Conservation (phyloP, 1,140 invertebrate species). For the Stratiolaelaps scimitus region DNA sequence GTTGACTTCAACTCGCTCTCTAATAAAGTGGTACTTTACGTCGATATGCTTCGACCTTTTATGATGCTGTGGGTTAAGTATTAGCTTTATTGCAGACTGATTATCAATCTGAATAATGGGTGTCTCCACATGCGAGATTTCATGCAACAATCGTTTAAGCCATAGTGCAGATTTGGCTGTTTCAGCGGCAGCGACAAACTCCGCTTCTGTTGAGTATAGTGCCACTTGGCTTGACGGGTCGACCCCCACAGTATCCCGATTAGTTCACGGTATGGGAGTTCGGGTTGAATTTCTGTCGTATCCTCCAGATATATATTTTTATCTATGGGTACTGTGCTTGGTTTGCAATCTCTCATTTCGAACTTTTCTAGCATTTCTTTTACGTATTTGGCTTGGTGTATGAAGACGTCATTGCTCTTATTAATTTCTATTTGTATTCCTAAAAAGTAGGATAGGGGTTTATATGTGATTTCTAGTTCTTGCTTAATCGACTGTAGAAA, state of each 20-base stretch:
- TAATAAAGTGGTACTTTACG: slow-evolving; percentile 40
- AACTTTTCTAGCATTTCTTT: too few relatives aligned
- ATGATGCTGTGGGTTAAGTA: slow-evolving; percentile 40
- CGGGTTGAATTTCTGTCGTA: neutral
- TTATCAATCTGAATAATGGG: too few relatives aligned
- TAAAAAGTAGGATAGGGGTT: too few relatives aligned
- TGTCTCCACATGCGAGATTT: too few relatives aligned
- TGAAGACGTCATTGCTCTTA: neutral
- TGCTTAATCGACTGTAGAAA: neutral
- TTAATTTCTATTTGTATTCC: too few relatives aligned
- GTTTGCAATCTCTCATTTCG: too few relatives aligned
- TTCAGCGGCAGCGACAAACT: slow-evolving; percentile 41
- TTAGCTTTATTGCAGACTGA: slow-evolving; percentile 38
- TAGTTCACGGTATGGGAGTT: neutral
- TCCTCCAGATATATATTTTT: neutral
- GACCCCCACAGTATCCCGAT: slow-evolving; percentile 29
- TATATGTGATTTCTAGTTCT: neutral
- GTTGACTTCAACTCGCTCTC: slow-evolving; percentile 36
- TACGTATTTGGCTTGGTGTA: neutral
- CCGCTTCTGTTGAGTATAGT: slow-evolving; percentile 39
- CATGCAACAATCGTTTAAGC: too few relatives aligned
- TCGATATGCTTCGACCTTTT: slow-evolving; percentile 42
- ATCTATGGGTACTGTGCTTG: too few relatives aligned
- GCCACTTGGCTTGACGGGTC: slow-evolving; percentile 37
- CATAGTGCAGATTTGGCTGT: slow-evolving; percentile 39